These are phyloP conservation scores for Chalcis sispes DNA, from an alignment of 2,888 invertebrate genomes.

Conservation along the genomic window DNA sequence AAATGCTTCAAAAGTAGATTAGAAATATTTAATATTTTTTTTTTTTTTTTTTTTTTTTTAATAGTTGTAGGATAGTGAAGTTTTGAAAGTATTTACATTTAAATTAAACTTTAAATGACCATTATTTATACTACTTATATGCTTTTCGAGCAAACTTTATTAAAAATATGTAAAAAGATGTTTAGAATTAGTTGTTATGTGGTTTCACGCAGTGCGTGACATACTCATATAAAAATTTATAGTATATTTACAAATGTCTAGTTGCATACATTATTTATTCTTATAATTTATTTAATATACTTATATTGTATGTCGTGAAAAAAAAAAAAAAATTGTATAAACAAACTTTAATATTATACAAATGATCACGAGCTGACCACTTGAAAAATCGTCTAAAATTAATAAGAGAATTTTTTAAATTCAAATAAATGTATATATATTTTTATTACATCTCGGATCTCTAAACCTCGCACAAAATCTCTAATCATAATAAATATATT, in stretches of 20 bases:
- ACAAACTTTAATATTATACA: conserved; percentile 8
- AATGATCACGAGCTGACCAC: conserved; percentile 44
- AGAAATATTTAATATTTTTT: neutral
- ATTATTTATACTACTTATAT: conserved; percentile 7
- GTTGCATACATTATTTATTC: conserved; percentile 30
- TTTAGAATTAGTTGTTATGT: conserved; percentile 29
- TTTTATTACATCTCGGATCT: conserved; percentile 27
- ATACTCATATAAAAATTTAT: conserved; percentile 47
- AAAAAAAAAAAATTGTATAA: no score
- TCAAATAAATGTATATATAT: neutral
- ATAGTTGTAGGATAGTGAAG: neutral
- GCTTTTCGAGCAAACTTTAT: neutral
- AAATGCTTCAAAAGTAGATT: conserved; percentile 5
- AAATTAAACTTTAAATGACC: conserved; percentile 29
- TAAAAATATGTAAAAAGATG: conserved; percentile 9
- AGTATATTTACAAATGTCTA: conserved; percentile 30
- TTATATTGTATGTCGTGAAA: conserved; percentile 23
- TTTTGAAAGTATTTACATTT: conserved; percentile 9
- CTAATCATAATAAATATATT: neutral
- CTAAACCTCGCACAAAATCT: conserved; percentile 28
- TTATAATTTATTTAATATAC: conserved; percentile 7
- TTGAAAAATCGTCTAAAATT: conserved; percentile 39
- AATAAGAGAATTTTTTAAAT: conserved; percentile 14
- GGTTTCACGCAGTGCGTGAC: conserved; percentile 50
- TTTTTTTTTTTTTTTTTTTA: no score